These are phyloP conservation scores for Gryon sp. DNA, from an alignment of 1,140 invertebrate genomes.

Conservation along the genomic window DNA sequence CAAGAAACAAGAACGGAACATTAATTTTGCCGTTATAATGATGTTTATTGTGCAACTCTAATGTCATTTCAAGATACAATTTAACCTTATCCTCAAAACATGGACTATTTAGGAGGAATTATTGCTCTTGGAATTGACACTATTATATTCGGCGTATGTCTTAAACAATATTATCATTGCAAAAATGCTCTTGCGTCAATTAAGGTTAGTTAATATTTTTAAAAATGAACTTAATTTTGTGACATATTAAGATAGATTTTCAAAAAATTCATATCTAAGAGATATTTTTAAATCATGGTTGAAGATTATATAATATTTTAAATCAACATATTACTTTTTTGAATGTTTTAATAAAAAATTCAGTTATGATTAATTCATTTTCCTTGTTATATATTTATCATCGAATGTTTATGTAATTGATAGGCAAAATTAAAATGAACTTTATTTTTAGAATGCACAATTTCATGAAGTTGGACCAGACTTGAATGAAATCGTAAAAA, in stretches of 20 bases:
- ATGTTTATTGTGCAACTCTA: slow-evolving; percentile 4
- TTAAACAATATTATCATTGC: slow-evolving; percentile 85
- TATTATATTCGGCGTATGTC: slow-evolving; percentile 84
- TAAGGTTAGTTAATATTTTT: slow-evolving; percentile 81
- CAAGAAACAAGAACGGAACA: too few relatives aligned
- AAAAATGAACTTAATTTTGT: too few relatives aligned
- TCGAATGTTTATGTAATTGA: too few relatives aligned
- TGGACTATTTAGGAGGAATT: slow-evolving; percentile 83
- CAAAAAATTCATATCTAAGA: too few relatives aligned
- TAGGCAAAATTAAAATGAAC: slow-evolving; percentile 29
- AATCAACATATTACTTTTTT: too few relatives aligned
- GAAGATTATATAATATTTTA: too few relatives aligned
- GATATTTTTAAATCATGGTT: too few relatives aligned
- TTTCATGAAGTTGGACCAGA: slow-evolving; percentile 83
- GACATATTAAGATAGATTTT: too few relatives aligned
- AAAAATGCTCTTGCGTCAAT: slow-evolving; percentile 84
- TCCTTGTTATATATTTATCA: too few relatives aligned
- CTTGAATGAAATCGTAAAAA: slow-evolving; percentile 81
- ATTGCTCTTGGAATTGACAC: slow-evolving; percentile 86
- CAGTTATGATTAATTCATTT: too few relatives aligned
- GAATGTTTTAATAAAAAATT: too few relatives aligned
- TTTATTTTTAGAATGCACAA: slow-evolving; percentile 81
- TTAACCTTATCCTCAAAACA: slow-evolving; percentile 62
- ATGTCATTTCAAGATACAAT: slow-evolving; percentile 18
- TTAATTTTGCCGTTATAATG: slow-evolving; percentile 4